Base-by-base conservation (phyloP, 1,140 invertebrate genomes). In the Dendrolimus punctatus region DNA sequence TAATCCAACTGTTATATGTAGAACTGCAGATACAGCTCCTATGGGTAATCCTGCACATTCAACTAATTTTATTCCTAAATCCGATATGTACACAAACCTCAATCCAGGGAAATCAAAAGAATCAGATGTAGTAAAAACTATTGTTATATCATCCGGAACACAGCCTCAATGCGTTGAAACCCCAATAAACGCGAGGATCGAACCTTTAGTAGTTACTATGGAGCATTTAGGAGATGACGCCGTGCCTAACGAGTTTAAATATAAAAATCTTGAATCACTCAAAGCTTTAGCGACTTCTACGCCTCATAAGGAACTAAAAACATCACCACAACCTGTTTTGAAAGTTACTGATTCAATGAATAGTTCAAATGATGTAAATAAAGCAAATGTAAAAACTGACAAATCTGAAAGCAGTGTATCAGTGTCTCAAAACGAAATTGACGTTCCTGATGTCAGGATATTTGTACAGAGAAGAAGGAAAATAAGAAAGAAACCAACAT, bases 401-500 rank as follows among this genome's bases (percentile, higher is more conserved):
- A 50, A 58, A 39, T 50, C 40, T 49, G 58, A 56, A 38, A 52
- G 40, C 6, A 53, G 53, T 49, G 55, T 40, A 9, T 6, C 53
- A 37, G 59, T 63, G n/a, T 53, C 53, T 4, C 53, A 55, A 39
- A 58, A 57, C 9, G 50, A 56, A 39, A 44, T 48, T 44, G 75
- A 81, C 51, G 65, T 66, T 46, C 82, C 82, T 41, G 82, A 85
- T 54, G 66, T 85, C 8, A 76, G 77, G 60, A 83, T 85, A 67
- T 71, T 81, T 64, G 67, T 83, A 5, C 76, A 69, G 59, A 66
- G 80, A 51, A 57, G 72, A 59, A 74, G 70, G 44, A 83, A 71
- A 75, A 23, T 57, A 8, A 39, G 63, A 6, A 76, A 64, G 46
- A 72, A 64, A 62, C 10, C 49, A 50, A 39, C 10, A 44, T 37